A percentile compares a stretch with the other conserved stretches of the same genome.
phyloP scores from a whole-genome alignment of 1,140 invertebrate species.

The Dendroctonus valens region DNA sequence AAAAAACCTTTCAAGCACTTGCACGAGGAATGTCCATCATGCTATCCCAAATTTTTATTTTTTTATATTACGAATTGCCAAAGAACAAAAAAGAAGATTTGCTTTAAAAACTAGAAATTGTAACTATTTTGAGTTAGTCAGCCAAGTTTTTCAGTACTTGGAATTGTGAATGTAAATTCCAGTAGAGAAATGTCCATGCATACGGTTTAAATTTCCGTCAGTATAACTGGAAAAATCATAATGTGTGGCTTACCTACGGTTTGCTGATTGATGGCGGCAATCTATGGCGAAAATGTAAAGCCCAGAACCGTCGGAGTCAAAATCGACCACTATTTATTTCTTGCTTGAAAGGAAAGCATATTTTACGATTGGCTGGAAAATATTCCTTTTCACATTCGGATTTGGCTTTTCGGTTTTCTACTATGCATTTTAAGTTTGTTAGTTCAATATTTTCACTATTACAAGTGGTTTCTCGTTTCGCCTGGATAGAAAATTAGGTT shows the following conservation, averaged over 20 bases:
- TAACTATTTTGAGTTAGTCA: too few species aligned
- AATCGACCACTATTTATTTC: slow-evolving; percentile 9
- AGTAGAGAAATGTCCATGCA: neutral
- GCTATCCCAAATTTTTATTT: too few species aligned
- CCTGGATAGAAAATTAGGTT: too few species aligned
- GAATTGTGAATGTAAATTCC: neutral
- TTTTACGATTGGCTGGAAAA: slow-evolving; percentile 1
- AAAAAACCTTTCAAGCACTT: too few species aligned
- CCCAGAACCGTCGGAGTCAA: slow-evolving; percentile 2
- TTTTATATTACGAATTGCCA: too few species aligned
- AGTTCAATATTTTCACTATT: too few species aligned
- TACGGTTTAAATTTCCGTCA: slow-evolving; percentile 1
- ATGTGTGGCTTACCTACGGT: neutral
- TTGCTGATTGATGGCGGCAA: slow-evolving; percentile 9
- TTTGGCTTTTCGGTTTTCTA: neutral
- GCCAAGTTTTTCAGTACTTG: too few species aligned
- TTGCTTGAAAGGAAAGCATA: slow-evolving; percentile 3
- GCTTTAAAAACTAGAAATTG: too few species aligned
- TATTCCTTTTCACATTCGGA: slow-evolving; percentile 3
- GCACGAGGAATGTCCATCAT: too few species aligned
- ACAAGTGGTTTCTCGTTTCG: too few species aligned
- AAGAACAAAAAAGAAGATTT: too few species aligned
- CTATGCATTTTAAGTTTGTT: neutral
- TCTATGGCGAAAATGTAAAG: slow-evolving; percentile 8
- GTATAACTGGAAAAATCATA: slow-evolving; percentile 10